Percentiles rank a stretch among this genome's conserved stretches.
Conservation (phyloP, 1,140 invertebrate species). For the Drosophila ercepeae region DNA sequence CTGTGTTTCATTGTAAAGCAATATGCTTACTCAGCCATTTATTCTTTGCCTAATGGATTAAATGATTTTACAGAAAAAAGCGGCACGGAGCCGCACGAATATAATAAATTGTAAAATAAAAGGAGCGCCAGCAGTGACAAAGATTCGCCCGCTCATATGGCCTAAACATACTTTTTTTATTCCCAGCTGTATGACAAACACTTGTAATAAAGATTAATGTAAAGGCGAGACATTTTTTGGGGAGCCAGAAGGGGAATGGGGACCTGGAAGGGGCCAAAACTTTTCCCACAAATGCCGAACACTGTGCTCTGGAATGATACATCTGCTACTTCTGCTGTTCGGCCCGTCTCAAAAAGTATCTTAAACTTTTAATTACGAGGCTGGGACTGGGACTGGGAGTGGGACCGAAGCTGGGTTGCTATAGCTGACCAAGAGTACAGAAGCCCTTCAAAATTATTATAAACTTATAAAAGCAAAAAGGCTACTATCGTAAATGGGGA, state of each 20-base stretch:
- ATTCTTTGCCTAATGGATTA: constrained; percentile 82
- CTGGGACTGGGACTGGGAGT: constrained; percentile 6
- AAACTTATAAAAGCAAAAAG: constrained; percentile 62
- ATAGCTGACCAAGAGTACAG: constrained; percentile 52
- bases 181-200: constrained; percentile 70
- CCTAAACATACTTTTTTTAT: constrained; percentile 36
- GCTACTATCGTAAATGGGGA: neutral
- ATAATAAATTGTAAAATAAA: constrained; percentile 81
- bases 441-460: constrained; percentile 67
- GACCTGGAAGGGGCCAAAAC: constrained; percentile 21
- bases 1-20: constrained; percentile 76
- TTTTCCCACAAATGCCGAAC: constrained; percentile 55
- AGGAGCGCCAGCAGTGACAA: constrained; percentile 71
- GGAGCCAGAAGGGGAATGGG: neutral
- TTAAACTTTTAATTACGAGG: constrained; percentile 78
- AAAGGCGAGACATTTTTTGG: constrained; percentile 22
- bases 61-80: constrained; percentile 72
- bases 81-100: constrained; percentile 51
- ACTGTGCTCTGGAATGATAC: constrained; percentile 27
- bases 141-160: constrained; percentile 50
- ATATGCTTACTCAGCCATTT: constrained; percentile 82
- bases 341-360: constrained; percentile 72
- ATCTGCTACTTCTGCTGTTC: constrained; percentile 35
- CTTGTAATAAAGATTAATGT: constrained; percentile 82
- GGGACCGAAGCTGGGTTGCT: neutral